Base-by-base conservation (phyloP, 2,888 invertebrate species). In the Cecidostiba fungosa region DNA sequence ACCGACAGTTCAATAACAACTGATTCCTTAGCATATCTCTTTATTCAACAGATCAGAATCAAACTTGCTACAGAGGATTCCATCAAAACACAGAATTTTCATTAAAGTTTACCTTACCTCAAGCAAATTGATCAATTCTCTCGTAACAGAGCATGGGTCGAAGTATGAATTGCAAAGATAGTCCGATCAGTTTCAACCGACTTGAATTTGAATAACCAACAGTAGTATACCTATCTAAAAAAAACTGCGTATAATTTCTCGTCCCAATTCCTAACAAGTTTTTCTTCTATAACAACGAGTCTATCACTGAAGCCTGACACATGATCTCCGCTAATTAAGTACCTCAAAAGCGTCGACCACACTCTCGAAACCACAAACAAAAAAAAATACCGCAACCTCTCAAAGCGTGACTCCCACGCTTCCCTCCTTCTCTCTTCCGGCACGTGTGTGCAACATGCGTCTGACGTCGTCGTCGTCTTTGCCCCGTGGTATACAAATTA, bases 401-500 rank as follows among this genome's bases (percentile, higher is more conserved):
- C 16, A 50, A 50, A 50, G 50, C 19, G 0, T 19, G 50, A 19
- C 50, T 50, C 19, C 19, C 16, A 16, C 19, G 16, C 50, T 50
- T 19, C 50, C 50, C 50, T 19, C 19, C 19, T 50, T 50, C 50
- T 50, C 19, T 50, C 50, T 19, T 43, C 29, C 14, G 69, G 14
- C 26, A 19, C 16, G 16, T 69, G 69, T 32, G 32, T 32, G 29
- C 26, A 29, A 6, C 69, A n/a, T 39, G 70, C 36, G 19, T 36
- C 36, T 36, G 36, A 36, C 36, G 29, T 32, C 36, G 74, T 12
- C 47, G 74, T 47, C 19, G 66, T 62, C 74, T 84, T 74, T 87
- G 89, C 82, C 86, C 12, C 8, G n/a, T 23, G 14, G n/a, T 59
- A 23, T 50, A 82, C 85, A 77, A 84, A 85, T 88, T 88, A 89